Percentiles rank a stretch among this genome's conserved stretches.
Conservation (phyloP, 2,888 invertebrate genomes). For the Drosophila cognata region DNA sequence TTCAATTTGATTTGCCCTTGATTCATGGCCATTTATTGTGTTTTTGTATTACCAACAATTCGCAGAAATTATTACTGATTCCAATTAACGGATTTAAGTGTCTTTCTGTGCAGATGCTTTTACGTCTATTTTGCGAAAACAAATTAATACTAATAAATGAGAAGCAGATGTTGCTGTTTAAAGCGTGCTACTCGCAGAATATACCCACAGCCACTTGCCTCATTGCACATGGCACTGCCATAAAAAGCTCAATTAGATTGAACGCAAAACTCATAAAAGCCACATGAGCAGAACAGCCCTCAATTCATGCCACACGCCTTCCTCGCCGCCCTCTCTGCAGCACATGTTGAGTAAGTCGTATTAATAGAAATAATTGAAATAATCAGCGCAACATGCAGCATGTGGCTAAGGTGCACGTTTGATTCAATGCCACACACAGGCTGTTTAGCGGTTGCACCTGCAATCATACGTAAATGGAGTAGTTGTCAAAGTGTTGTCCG, state of each 20-base stretch:
- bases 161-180: conserved; percentile 42
- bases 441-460: conserved; percentile 10
- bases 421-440: conserved; percentile 8
- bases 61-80: neutral
- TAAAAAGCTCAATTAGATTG: conserved; percentile 72
- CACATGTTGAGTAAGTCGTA: conserved; percentile 16
- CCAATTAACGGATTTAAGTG: neutral
- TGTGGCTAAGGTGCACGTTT: conserved; percentile 10
- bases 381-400: conserved; percentile 26
- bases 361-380: conserved; percentile 68
- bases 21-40: neutral
- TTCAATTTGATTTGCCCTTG: neutral
- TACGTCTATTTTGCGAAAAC: conserved; percentile 37
- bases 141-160: conserved; percentile 64
- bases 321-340: neutral
- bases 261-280: conserved; percentile 55
- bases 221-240: conserved; percentile 60
- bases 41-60: neutral
- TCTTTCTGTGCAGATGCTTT: conserved; percentile 13
- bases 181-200: conserved; percentile 13
- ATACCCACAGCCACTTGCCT: conserved; percentile 20
- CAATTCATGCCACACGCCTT: neutral
- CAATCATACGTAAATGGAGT: neutral
- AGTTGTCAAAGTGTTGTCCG: neutral
- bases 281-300: conserved; percentile 45